A percentile compares a stretch with the other conserved stretches of the same genome.
Conservation (phyloP, 2,113 vertebrate species). For the Lasiurus borealis region DNA sequence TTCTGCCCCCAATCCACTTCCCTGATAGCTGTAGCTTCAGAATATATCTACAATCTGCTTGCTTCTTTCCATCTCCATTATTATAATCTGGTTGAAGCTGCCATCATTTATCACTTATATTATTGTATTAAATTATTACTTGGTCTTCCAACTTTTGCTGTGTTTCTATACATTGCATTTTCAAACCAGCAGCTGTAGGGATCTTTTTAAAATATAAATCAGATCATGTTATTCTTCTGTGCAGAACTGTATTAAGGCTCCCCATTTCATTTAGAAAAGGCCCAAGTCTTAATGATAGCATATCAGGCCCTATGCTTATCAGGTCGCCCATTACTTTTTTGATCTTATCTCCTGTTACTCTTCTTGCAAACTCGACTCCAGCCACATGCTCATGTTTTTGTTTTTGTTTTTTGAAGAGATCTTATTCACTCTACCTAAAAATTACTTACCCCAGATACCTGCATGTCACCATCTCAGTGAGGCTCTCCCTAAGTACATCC, state of each 20-base stretch:
- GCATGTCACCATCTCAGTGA: background rate
- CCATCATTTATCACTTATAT: background rate
- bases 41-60: background rate
- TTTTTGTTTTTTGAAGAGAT: background rate
- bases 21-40: background rate
- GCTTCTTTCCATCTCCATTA: background rate
- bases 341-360: background rate
- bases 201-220: slow-evolving; percentile 1
- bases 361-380: background rate
- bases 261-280: background rate
- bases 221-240: background rate
- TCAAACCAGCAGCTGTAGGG: background rate
- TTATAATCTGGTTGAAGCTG: background rate
- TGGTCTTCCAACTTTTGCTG: background rate
- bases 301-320: background rate
- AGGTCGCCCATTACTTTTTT: background rate
- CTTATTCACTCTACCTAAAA: background rate
- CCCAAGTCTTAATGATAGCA: background rate
- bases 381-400: background rate
- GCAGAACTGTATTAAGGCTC: background rate
- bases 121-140: slow-evolving; percentile 22
- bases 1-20: background rate
- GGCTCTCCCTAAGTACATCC: background rate
- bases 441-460: background rate
- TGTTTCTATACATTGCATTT: background rate